Conservation (phyloP, 2,888 invertebrate species). For the Noctua pronuba region DNA sequence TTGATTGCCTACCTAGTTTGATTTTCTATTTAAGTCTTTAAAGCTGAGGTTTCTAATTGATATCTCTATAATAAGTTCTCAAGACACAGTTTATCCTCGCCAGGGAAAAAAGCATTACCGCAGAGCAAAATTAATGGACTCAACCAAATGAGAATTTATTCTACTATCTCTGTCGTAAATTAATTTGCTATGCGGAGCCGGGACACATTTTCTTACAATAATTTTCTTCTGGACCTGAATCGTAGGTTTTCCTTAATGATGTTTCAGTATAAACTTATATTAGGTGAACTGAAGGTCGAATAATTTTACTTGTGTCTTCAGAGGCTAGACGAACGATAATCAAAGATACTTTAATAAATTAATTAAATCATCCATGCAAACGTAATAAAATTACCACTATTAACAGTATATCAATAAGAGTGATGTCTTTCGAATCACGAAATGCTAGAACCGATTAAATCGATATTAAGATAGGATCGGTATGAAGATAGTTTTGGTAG, state of each 20-base stretch:
- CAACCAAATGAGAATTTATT: slow-evolving; percentile 42
- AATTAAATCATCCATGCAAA: slow-evolving; percentile 27
- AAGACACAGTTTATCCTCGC: slow-evolving; percentile 16
- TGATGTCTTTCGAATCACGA: slow-evolving; percentile 54
- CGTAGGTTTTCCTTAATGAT: neutral
- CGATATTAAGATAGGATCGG: slow-evolving; percentile 68
- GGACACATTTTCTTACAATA: slow-evolving; percentile 13
- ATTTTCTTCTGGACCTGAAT: slow-evolving; percentile 5
- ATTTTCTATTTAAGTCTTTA: slow-evolving; percentile 31
- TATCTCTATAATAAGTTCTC: slow-evolving; percentile 21
- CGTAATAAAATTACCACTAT: slow-evolving; percentile 43
- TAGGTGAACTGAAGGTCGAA: neutral
- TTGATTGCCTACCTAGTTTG: neutral
- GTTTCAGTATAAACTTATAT: neutral
- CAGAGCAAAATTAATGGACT: slow-evolving; percentile 40
- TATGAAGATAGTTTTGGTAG: slow-evolving; percentile 70
- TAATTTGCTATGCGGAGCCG: slow-evolving; percentile 22
- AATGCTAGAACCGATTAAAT: slow-evolving; percentile 63
- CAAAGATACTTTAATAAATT: neutral
- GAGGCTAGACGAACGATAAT: neutral
- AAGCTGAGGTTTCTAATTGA: slow-evolving; percentile 18
- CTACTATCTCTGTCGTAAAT: slow-evolving; percentile 35
- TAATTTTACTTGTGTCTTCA: neutral
- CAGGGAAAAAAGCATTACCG: slow-evolving; percentile 9
- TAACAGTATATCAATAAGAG: slow-evolving; percentile 55